A percentile compares a stretch with the other conserved stretches of the same genome.
Conservation (phyloP, 2,888 invertebrate genomes). For the Tipula confusa region DNA sequence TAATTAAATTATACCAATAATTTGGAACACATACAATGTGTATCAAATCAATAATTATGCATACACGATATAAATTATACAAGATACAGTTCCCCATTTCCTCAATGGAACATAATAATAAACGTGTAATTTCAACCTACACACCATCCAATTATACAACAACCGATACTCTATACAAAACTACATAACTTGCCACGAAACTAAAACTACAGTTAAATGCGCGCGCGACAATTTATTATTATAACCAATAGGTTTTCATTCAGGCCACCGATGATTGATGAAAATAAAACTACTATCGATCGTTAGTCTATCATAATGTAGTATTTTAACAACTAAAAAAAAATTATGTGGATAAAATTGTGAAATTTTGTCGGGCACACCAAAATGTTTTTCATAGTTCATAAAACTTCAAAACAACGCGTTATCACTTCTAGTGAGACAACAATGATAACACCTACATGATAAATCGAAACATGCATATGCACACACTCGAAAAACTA, state of each 20-base stretch:
- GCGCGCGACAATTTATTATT: neutral
- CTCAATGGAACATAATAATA: conserved; percentile 25
- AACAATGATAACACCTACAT: conserved; percentile 20
- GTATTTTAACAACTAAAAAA: neutral
- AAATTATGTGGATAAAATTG: neutral
- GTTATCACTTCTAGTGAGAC: neutral
- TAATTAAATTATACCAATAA: neutral
- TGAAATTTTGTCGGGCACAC: neutral
- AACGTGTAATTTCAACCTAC: conserved; percentile 6
- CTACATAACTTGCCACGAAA: neutral
- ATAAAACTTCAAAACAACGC: neutral
- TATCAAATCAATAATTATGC: neutral
- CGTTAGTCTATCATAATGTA: neutral
- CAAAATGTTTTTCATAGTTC: neutral
- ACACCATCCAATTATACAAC: neutral
- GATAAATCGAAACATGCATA: neutral
- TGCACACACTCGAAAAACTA: neutral
- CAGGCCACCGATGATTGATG: neutral
- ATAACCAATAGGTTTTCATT: neutral
- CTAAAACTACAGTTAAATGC: neutral
- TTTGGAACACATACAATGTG: neutral
- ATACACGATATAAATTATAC: neutral
- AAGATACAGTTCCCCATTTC: neutral
- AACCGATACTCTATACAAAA: neutral
- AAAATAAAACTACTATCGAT: neutral